phyloP scores from a whole-genome alignment of 2,888 invertebrate genomes.

The Holacanthella duospinosa region DNA sequence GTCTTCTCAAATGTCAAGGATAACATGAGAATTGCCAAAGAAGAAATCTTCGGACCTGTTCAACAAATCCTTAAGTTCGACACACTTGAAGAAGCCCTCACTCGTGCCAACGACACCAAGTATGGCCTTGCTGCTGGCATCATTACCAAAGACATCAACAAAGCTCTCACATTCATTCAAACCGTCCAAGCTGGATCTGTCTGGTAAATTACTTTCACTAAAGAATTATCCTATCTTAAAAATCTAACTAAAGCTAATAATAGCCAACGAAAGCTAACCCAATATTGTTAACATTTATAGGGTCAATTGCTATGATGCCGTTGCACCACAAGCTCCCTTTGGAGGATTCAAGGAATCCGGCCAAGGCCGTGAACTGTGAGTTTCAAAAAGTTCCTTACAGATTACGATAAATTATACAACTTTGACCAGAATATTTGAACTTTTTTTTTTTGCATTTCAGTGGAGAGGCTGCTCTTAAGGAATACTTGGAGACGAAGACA shows the following conservation, averaged over 20 bases:
- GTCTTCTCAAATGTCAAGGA: constrained; percentile 44
- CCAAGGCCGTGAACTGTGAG: constrained; percentile 60
- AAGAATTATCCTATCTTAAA: no score
- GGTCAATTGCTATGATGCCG: constrained; percentile 64
- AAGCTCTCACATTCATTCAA: constrained; percentile 61
- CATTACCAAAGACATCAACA: constrained; percentile 66
- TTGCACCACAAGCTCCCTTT: constrained; percentile 67
- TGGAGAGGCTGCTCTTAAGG: constrained; percentile 65
- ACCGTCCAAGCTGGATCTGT: constrained; percentile 68
- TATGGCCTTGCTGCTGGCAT: constrained; percentile 77
- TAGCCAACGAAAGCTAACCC: no score
- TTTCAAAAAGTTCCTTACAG: constrained; percentile 13
- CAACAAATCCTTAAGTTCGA: constrained; percentile 74
- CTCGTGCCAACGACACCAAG: constrained; percentile 65
- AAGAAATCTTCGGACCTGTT: constrained; percentile 76
- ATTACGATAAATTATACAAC: background rate
- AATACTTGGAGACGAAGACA: constrained; percentile 68
- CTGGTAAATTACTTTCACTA: constrained; percentile 50
- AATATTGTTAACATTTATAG: constrained; percentile 42
- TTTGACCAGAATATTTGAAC: constrained; percentile 7
- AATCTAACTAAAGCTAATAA: no score
- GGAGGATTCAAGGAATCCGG: constrained; percentile 83
- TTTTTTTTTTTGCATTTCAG: constrained; percentile 45
- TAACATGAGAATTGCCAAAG: constrained; percentile 44
- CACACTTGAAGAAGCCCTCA: constrained; percentile 62